Base-by-base conservation (phyloP, 2,797 vertebrate genomes). In the Schizopygopsis pylzovi region DNA sequence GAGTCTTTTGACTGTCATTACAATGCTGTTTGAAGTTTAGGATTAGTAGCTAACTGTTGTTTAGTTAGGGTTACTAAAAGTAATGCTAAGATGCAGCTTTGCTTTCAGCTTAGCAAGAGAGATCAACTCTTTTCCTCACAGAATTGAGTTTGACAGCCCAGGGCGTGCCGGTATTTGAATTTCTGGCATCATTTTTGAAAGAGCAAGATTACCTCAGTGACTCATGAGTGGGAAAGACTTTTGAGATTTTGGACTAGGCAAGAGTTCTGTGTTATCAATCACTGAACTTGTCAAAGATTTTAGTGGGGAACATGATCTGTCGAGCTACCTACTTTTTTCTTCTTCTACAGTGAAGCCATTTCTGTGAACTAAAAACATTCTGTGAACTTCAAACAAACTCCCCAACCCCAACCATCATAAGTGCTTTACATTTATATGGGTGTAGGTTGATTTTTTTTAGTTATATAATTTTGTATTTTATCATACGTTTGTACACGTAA, bases 251-350 rank as follows among this genome's bases (percentile, higher is more conserved):
- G 52, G 65, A 72, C 49, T n/a, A 72, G 52, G 49, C 49, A 61
- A 79, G 67, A 33, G 25, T 79, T 85, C n/a, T 16, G 75, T 68
- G 75, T 56, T 85, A 85, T 85, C 76, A 85, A 85, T 79, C 83
- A 79, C 6, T 33, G 7, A 78, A 79, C 82, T 54, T 84, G 82
- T 83, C 82, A 79, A 68, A 56, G 37, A 59, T 79, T 84, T 79
- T 70, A 84, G 49, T 37, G 49, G 33, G 82, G 33, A 78, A 79
- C 47, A 77, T 33, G 49, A 84, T 56, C 82, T 77, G 45, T 77
- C 77, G 71, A 68, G 61, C 59, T 84, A 84, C 82, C 73, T 54
- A 67, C 4, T 52, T 28, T 67, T 67, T 83, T 65, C n/a, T 39
- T 47, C 0, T n/a, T 45, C 3, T 33, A 22, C 18, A 65, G 15